These are phyloP conservation scores for Polyommatus iphigenia DNA, from an alignment of 2,888 invertebrate species.

Conservation along the genomic window DNA sequence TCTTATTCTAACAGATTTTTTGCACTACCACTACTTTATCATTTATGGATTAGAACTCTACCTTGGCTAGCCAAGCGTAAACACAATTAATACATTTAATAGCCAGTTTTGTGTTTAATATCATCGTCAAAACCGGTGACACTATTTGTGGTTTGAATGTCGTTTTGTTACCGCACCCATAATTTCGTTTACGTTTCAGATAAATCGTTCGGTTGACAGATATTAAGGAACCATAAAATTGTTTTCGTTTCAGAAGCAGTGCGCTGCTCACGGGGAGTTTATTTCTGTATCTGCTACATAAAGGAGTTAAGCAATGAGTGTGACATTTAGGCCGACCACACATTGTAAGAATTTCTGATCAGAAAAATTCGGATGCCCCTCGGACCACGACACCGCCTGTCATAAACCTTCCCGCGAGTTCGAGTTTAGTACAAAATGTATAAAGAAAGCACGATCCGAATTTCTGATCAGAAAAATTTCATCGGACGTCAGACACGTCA, in stretches of 20 bases:
- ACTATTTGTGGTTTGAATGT: background rate
- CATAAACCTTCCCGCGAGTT: too few relatives aligned
- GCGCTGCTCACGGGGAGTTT: slow-evolving; percentile 62
- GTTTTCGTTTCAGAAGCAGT: slow-evolving; percentile 56
- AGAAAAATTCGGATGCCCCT: too few relatives aligned
- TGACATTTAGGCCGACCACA: background rate
- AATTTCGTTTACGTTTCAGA: background rate
- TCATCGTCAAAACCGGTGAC: background rate
- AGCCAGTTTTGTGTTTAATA: background rate
- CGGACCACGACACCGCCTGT: too few relatives aligned
- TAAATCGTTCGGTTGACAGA: background rate
- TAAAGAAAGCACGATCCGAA: too few relatives aligned
- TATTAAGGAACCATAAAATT: slow-evolving; percentile 23
- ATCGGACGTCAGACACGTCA: too few relatives aligned
- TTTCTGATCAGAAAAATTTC: too few relatives aligned
- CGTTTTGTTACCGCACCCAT: background rate
- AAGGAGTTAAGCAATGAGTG: slow-evolving; percentile 30
- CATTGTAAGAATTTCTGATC: too few relatives aligned
- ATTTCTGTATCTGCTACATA: slow-evolving; percentile 40
- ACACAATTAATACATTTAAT: background rate
- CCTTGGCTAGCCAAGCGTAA: too few relatives aligned
- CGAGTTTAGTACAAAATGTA: too few relatives aligned
- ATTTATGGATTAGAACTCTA: too few relatives aligned
- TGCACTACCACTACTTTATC: too few relatives aligned
- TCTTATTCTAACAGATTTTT: too few relatives aligned